Evolutionary conservation across 2,113 vertebrate genomes (phyloP), one percentile per base, ranked within the genome.

Genomic region (Onychorhynchus coronatus): DNA sequence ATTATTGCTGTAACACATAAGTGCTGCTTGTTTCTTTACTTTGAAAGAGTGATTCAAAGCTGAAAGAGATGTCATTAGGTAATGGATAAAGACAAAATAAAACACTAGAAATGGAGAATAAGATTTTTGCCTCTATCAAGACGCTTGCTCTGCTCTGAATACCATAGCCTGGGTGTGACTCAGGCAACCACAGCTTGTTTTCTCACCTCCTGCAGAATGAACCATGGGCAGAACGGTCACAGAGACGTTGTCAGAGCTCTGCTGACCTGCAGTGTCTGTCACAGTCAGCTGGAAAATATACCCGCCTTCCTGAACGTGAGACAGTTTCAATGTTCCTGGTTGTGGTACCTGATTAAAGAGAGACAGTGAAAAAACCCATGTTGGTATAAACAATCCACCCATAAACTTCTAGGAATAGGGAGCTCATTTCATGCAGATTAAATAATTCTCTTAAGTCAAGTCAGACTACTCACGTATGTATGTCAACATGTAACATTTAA

Each of bases 201-300:
- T 72, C 97, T 97, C 67, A 99, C 99, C 99, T 98, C 97, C 97
- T 18, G 98, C 96, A 47, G 99, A 98, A 93, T 97, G 98, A 89
- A 98, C 98, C 15, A 97, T 97, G 9, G 99, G 98, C 88, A 99
- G 98, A 66, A 99, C 94, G 0, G 98, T 99, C 90, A 99, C 98
- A 0, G 99, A 99, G 85, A 99, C 93, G 2, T 99, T 99, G 97
- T 99, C 99, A 0, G 99, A 99, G 96, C 98, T 99, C 88, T 92
- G 98, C 96, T 99, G 99, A 10, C 99, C 99, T 0, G 88, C 97
- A 0, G 97, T 98, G 97, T 99, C 99, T 1, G 98, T 99, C 96
- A 99, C 98, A 0, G 98, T 99, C 83, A 99, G 98, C 98, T 99
- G 98, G 95, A 99, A 98, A 37, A 97, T 76, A 88, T 99, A 99